These are phyloP conservation scores for Excalfactoria chinensis DNA, from an alignment of 2,113 vertebrate species.

Conservation along the genomic window DNA sequence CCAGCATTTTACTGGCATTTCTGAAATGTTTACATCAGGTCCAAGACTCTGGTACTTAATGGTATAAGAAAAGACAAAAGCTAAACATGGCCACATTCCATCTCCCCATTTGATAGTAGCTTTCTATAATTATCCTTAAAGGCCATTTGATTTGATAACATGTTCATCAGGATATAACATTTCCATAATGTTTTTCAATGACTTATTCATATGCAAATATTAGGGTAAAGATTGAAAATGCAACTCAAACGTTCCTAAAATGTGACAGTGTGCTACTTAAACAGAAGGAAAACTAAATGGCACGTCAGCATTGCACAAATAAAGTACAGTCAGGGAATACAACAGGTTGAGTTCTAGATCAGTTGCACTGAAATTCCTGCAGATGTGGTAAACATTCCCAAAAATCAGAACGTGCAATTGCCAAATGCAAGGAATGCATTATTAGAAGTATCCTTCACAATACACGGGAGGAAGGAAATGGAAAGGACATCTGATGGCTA, in stretches of 20 bases:
- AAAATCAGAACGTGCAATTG: background rate
- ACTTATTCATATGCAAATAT: too few relatives aligned
- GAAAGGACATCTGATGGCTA: too few relatives aligned
- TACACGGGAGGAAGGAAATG: background rate
- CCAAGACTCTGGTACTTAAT: background rate
- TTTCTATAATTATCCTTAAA: conserved; percentile 69
- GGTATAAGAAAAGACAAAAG: background rate
- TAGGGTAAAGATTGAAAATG: too few relatives aligned
- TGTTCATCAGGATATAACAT: too few relatives aligned
- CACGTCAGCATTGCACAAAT: background rate
- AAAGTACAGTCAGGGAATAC: background rate
- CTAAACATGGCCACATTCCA: conserved; percentile 33
- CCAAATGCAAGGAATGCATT: background rate
- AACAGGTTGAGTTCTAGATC: background rate
- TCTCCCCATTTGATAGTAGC: conserved; percentile 8
- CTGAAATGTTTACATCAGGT: background rate
- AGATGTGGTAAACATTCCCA: background rate
- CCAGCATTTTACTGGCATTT: background rate
- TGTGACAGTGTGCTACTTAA: background rate
- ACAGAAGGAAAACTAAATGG: background rate
- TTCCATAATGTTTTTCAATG: too few relatives aligned
- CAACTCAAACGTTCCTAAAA: conserved; percentile 33
- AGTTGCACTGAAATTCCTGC: background rate
- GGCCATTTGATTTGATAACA: too few relatives aligned
- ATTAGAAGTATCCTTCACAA: background rate